Conservation (phyloP, 2,888 invertebrate genomes). For the Cosmia pyralina region DNA sequence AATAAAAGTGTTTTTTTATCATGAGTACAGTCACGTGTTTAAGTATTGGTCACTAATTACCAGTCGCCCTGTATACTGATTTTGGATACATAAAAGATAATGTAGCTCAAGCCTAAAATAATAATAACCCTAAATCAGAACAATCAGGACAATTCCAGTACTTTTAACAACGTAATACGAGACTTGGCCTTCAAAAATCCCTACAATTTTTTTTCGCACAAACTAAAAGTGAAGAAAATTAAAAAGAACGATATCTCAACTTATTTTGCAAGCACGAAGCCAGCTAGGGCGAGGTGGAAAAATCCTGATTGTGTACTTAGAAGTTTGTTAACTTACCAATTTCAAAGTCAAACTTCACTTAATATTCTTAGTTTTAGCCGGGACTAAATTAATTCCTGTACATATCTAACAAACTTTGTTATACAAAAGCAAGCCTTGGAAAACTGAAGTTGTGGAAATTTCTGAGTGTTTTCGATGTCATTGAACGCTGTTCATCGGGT, state of each 20-base stretch:
- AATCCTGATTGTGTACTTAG: slow-evolving; percentile 1
- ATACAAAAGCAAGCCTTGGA: slow-evolving; percentile 11
- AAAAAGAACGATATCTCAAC: not conserved
- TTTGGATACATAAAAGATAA: not conserved
- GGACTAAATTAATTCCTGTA: slow-evolving; percentile 43
- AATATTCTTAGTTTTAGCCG: slow-evolving; percentile 41
- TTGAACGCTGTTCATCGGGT: slow-evolving; percentile 37
- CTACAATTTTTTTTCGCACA: not conserved
- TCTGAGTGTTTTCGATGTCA: slow-evolving; percentile 29
- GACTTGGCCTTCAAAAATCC: no score
- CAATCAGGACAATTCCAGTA: not conserved
- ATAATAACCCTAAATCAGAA: not conserved
- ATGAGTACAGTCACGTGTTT: no score
- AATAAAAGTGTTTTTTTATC: no score
- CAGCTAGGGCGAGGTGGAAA: slow-evolving; percentile 10
- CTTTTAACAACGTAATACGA: not conserved
- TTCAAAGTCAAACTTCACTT: slow-evolving; percentile 32
- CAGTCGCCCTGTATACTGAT: not conserved
- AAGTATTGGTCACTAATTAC: no score
- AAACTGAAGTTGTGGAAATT: slow-evolving; percentile 26
- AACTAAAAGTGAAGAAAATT: not conserved
- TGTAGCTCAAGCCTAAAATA: no score
- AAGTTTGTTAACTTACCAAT: slow-evolving; percentile 38
- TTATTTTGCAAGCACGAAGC: slow-evolving; percentile 9
- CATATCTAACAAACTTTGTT: slow-evolving; percentile 36